Conservation (phyloP, 2,888 invertebrate species). For the Sipha maydis region DNA sequence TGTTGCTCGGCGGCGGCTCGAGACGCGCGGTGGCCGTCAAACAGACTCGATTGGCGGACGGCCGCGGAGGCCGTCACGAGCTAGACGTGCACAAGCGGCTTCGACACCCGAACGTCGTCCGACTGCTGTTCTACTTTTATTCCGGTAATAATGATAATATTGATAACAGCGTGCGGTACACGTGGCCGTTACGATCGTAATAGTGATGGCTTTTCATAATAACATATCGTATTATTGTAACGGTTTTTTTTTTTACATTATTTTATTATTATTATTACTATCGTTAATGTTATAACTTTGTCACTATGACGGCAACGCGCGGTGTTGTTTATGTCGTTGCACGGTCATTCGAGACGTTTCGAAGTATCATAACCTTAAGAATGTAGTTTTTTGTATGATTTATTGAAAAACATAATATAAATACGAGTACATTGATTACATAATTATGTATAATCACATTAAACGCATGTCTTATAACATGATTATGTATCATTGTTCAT, state of each 20-base stretch:
- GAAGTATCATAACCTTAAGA: too few species aligned
- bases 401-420: too few species aligned
- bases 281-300: background rate
- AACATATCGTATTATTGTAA: background rate
- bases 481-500: too few species aligned
- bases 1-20: constrained; percentile 5
- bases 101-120: constrained; percentile 40
- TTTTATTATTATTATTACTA: too few species aligned
- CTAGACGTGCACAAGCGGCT: constrained; percentile 19
- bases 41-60: background rate
- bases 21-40: constrained; percentile 33
- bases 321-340: too few species aligned
- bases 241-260: too few species aligned
- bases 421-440: too few species aligned
- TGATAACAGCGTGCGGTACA: background rate
- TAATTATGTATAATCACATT: too few species aligned
- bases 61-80: constrained; percentile 20
- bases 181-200: background rate
- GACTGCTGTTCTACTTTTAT: constrained; percentile 49
- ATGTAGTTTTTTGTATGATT: too few species aligned
- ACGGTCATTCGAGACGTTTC: too few species aligned
- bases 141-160: constrained; percentile 6
- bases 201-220: background rate
- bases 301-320: background rate
- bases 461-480: too few species aligned